Conservation (phyloP, 2,797 vertebrate species). For the Chanos chanos region DNA sequence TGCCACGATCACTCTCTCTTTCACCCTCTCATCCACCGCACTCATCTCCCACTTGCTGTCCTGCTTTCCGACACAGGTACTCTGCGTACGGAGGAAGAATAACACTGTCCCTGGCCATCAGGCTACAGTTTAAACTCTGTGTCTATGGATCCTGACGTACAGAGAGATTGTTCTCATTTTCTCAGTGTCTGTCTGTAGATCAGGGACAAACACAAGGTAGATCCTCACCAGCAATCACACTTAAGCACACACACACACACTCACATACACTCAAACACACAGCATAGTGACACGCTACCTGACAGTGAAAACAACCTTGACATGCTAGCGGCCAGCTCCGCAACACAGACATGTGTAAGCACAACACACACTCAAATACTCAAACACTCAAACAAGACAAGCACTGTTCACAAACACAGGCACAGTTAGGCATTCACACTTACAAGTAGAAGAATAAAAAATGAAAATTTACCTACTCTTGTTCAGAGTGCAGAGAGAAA, state of each 20-base stretch:
- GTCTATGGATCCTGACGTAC: too few relatives aligned
- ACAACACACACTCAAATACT: constrained; percentile 36
- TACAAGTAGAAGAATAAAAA: constrained; percentile 55
- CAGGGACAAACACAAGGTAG: constrained; percentile 15
- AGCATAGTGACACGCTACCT: constrained; percentile 59
- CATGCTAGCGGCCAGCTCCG: constrained; percentile 59
- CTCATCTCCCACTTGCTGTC: constrained; percentile 39
- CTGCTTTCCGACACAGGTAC: constrained; percentile 21
- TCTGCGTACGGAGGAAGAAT: too few relatives aligned
- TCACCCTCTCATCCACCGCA: constrained; percentile 37
- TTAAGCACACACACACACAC: constrained; percentile 38
- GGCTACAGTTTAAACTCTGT: too few relatives aligned
- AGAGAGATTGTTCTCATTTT: constrained; percentile 18
- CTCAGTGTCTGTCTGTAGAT: too few relatives aligned
- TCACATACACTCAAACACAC: constrained; percentile 23
- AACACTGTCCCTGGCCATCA: too few relatives aligned
- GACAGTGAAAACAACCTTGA: constrained; percentile 68
- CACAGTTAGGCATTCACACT: constrained; percentile 33
- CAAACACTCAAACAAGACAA: constrained; percentile 42
- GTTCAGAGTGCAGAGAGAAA: constrained; percentile 98
- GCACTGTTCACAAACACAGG: constrained; percentile 30
- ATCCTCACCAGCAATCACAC: constrained; percentile 31
- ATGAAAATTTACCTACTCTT: constrained; percentile 97
- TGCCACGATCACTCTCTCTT: constrained; percentile 20
- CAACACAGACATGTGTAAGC: constrained; percentile 34